phyloP scores from a whole-genome alignment of 1,140 invertebrate species.

The Drosophila seguyi region DNA sequence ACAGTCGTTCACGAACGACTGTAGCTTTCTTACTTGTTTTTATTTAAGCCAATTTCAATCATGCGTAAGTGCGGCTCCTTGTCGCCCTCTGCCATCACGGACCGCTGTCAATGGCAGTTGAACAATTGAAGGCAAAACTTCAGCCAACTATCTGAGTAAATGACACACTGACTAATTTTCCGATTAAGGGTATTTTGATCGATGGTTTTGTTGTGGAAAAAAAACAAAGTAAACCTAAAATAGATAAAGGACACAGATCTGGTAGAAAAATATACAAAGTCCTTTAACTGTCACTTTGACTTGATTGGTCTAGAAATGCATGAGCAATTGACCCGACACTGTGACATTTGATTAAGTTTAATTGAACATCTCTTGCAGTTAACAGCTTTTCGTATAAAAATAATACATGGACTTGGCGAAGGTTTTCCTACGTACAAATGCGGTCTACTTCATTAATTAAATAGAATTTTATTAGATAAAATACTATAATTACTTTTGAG shows the following conservation, averaged over 20 bases:
- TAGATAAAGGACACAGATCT: neutral
- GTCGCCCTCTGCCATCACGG: constrained; percentile 5
- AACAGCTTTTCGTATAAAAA: neutral
- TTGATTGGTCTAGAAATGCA: neutral
- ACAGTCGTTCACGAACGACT: too few relatives aligned
- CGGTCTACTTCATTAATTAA: too few relatives aligned
- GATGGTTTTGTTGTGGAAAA: constrained; percentile 4
- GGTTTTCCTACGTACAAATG: too few relatives aligned
- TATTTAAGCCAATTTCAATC: constrained; percentile 20
- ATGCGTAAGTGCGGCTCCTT: constrained; percentile 5
- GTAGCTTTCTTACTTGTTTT: too few relatives aligned
- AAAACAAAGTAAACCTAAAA: neutral
- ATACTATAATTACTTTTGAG: too few relatives aligned
- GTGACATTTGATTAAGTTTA: neutral
- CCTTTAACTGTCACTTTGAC: neutral
- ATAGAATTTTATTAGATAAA: too few relatives aligned
- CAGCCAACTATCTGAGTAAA: constrained; percentile 7
- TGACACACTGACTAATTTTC: constrained; percentile 17
- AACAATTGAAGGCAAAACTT: too few relatives aligned
- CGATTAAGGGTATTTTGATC: constrained; percentile 25
- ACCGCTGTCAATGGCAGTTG: constrained; percentile 49
- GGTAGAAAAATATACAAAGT: neutral
- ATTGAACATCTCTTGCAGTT: neutral
- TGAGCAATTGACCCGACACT: neutral
- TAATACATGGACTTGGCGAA: neutral